These are phyloP conservation scores for Mesoligia furuncula DNA, from an alignment of 2,888 invertebrate genomes.

Conservation along the genomic window DNA sequence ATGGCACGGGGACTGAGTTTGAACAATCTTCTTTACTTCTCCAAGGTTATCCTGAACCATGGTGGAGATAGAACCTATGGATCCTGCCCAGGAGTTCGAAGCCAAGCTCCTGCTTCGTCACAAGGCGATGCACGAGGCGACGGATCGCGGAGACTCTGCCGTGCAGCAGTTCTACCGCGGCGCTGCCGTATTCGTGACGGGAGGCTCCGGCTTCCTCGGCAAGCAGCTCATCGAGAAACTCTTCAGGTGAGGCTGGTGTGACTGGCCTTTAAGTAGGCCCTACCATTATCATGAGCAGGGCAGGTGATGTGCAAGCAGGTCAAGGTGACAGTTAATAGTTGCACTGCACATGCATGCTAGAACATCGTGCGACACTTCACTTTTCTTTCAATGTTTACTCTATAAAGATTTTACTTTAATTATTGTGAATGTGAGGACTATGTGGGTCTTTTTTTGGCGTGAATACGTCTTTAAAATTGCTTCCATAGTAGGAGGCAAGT, in stretches of 20 bases:
- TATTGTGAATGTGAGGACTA: no score
- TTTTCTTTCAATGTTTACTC: no score
- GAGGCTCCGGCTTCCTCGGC: slow-evolving; percentile 97
- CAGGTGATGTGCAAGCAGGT: no score
- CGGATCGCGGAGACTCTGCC: slow-evolving; percentile 37
- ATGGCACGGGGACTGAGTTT: neutral
- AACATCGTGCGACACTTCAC: neutral
- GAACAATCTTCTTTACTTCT: neutral
- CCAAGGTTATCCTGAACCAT: slow-evolving; percentile 16
- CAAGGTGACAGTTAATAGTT: neutral
- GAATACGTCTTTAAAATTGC: no score
- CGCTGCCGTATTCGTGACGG: slow-evolving; percentile 74
- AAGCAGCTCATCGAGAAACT: slow-evolving; percentile 97
- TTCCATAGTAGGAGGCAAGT: no score
- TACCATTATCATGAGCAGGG: neutral
- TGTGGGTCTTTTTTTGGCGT: no score
- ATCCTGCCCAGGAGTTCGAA: slow-evolving; percentile 41
- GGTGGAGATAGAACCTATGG: slow-evolving; percentile 31
- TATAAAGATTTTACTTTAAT: no score
- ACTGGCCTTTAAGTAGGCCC: neutral
- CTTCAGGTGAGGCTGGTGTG: slow-evolving; percentile 56
- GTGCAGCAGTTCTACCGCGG: slow-evolving; percentile 55
- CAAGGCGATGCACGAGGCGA: slow-evolving; percentile 40
- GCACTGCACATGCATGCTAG: neutral
- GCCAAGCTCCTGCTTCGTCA: slow-evolving; percentile 19